These are phyloP conservation scores for Erythrolamprus reginae DNA, from an alignment of 2,113 vertebrate species.

Conservation along the genomic window DNA sequence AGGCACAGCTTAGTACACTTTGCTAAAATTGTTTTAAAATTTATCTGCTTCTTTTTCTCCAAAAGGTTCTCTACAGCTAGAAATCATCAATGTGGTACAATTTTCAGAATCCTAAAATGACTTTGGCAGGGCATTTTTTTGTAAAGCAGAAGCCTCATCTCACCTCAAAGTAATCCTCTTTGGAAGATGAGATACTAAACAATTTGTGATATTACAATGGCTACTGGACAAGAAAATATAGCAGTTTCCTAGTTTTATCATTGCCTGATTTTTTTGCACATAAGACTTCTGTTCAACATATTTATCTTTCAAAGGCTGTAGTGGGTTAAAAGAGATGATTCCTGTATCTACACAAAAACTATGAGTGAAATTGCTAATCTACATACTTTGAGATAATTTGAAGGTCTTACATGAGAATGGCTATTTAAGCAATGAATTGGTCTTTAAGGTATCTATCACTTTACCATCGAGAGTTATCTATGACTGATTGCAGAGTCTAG, in stretches of 20 bases:
- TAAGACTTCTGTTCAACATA: neutral
- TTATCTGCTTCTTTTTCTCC: neutral
- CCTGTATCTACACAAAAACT: neutral
- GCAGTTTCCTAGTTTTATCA: neutral
- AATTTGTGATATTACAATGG: neutral
- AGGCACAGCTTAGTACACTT: neutral
- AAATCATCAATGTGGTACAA: neutral
- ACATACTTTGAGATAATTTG: neutral
- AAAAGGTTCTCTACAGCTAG: neutral
- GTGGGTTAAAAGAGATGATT: neutral
- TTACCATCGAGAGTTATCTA: neutral
- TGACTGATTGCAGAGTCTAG: neutral
- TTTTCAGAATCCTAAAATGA: neutral
- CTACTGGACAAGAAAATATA: neutral
- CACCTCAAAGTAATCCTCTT: neutral
- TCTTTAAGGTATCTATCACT: neutral
- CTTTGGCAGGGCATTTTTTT: neutral
- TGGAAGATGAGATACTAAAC: neutral
- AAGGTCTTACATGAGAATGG: neutral
- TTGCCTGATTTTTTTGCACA: too few species aligned
- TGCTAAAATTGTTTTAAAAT: neutral
- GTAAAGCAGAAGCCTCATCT: too few species aligned
- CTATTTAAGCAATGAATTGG: neutral
- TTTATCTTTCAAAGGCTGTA: neutral
- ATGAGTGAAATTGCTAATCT: neutral